These are phyloP conservation scores for Urocolius indicus DNA, from an alignment of 2,113 vertebrate species.

Conservation along the genomic window DNA sequence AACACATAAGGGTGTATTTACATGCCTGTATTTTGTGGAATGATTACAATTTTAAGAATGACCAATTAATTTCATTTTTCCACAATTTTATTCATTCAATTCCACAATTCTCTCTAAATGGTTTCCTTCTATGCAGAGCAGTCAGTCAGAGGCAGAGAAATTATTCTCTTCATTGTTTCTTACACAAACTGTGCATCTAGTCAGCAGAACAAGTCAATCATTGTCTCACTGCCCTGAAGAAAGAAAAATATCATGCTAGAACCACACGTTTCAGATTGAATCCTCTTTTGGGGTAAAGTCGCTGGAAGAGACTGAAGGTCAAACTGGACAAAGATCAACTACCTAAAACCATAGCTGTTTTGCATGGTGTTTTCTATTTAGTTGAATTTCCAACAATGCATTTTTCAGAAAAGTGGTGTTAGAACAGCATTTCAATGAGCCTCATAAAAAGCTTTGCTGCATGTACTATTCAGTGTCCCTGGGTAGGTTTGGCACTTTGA, in stretches of 20 bases:
- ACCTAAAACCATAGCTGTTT: neutral
- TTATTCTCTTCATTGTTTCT: neutral
- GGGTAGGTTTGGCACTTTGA: neutral
- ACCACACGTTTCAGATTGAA: neutral
- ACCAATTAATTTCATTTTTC: neutral
- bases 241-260: neutral
- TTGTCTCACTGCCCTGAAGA: neutral
- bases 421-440: neutral
- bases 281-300: neutral
- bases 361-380: neutral
- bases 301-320: neutral
- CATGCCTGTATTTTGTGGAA: neutral
- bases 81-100: neutral
- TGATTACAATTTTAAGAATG: neutral
- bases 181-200: too few relatives aligned
- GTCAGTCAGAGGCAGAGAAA: neutral
- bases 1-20: neutral
- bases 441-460: neutral
- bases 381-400: neutral
- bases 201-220: neutral
- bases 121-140: neutral
- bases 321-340: neutral
- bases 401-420: neutral
- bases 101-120: neutral
- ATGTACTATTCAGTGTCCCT: neutral